Base-by-base conservation (phyloP, 2,113 vertebrate species). In the Drymodes brunneopygia region DNA sequence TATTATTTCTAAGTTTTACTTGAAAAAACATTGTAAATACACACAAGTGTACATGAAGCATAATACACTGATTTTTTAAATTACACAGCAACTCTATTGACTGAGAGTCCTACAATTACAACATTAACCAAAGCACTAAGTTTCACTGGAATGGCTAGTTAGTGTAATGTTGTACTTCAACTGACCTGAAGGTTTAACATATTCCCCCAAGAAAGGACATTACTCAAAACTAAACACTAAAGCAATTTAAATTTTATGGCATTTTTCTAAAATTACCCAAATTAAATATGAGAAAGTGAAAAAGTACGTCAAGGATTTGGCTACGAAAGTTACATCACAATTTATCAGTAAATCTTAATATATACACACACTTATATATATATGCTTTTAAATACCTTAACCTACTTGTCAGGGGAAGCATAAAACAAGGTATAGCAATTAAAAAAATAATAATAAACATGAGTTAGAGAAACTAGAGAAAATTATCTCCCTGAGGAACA, bases 381-480 rank as follows among this genome's bases (percentile, higher is more conserved):
- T 16, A 42, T 31, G 16, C 38, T 83, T 83, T 77, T 47, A 77
- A 90, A 87, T 50, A 79, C 19, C 57, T 79, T 69, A 92, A 61
- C 40, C 24, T 61, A 38, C 66, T 73, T 75, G 62, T 88, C 12
- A 35, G 9, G 15, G 50, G 50, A 91, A 95, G n/a, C 29, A 77
- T 66, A 85, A 96, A 91, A 50, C 23, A 80, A 88, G 18, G 22
- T 29, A 81, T 0, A 93, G 61, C n/a, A 79, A 91, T 87, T 81
- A 17, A 70, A 91, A 90, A 56, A 80, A 54, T 47, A 81, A 53
- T 48, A 92, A 89, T 69, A 92, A 95, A 51, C 27, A 42, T 62
- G 38, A 80, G 19, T 38, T 90, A 58, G 50, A 91, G 81, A 95
- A 81, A 94, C 23, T 40, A 85, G 25, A 89, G 82, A 60, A 85